Conservation (phyloP, 1,140 invertebrate genomes). For the Drosophila baimaii region DNA sequence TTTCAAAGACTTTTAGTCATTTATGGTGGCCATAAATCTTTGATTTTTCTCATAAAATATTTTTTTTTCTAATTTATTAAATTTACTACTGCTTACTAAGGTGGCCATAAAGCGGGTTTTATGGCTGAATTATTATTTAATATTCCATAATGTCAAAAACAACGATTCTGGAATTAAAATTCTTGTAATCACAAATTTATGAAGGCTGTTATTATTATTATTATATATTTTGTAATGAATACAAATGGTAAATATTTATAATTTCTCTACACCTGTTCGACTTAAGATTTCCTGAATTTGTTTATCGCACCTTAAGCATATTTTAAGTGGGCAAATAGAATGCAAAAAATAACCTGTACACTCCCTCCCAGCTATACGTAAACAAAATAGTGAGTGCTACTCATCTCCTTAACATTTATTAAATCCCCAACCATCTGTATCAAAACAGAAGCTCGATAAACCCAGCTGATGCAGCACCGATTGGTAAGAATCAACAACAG, state of each 20-base stretch:
- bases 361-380: not conserved
- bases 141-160: too few species aligned
- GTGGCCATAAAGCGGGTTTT: too few species aligned
- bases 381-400: conserved; percentile 23
- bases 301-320: conserved; percentile 7
- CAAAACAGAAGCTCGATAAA: conserved; percentile 66
- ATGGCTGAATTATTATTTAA: too few species aligned
- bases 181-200: too few species aligned
- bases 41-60: not conserved
- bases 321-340: conserved; percentile 1
- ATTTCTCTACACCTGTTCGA: not conserved
- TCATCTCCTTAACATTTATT: conserved; percentile 64
- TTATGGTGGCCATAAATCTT: not conserved
- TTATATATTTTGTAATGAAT: not conserved
- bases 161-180: too few species aligned
- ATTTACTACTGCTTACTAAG: too few species aligned
- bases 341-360: conserved; percentile 1
- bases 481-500: conserved; percentile 44
- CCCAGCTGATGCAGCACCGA: conserved; percentile 39
- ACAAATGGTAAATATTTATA: not conserved
- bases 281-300: conserved; percentile 6
- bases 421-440: conserved; percentile 62
- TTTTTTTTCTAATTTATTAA: not conserved
- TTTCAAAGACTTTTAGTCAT: not conserved
- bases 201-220: too few species aligned